Evolutionary conservation across 2,888 invertebrate species (phyloP), one percentile per base, ranked within the genome.

Genomic region (Branchellion lobata): DNA sequence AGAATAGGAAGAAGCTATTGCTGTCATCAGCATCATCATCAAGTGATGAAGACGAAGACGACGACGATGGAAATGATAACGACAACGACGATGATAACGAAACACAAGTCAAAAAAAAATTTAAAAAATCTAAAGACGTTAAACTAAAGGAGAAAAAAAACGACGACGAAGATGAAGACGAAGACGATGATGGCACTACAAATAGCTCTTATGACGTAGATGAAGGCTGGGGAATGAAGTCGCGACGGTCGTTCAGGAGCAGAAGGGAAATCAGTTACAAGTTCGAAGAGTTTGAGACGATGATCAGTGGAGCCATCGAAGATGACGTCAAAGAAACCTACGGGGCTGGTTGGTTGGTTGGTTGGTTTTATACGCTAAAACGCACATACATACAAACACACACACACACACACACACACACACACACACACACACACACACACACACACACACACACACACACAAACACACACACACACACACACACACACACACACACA

Each of bases 221-320:
- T 0, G 81, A 80, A 24, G 81, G 81, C 27, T 82, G 84, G 27
- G 82, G 82, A 51, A 80, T 82, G 78, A 81, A 82, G n/a, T 76
- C 82, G 31, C 83, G 82, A 76, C 72, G 85, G 51, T 92, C 95
- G 81, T 89, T 95, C 84, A 90, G 96, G 27, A 92, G 93, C 84
- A 91, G 95, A 27, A 90, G 92, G 57, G 83, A 84, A 83, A 92
- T 94, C 79, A 94, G 93, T 86, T 90, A 90, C 84, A 88, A 88
- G 80, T 93, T 95, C 84, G 93, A 94, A 86, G 96, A 97, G 87
- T 98, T 94, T 88, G 98, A 98, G 86, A 93, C 96, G 40, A 91
- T 97, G 87, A 97, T 98, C 84, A 93, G 94, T 86, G 94, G 94
- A 61, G 97, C 97, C 18, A 87, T 89, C 34, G 84, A 86, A 77